phyloP scores from a whole-genome alignment of 2,888 invertebrate species.

The Caradrina kadenii region DNA sequence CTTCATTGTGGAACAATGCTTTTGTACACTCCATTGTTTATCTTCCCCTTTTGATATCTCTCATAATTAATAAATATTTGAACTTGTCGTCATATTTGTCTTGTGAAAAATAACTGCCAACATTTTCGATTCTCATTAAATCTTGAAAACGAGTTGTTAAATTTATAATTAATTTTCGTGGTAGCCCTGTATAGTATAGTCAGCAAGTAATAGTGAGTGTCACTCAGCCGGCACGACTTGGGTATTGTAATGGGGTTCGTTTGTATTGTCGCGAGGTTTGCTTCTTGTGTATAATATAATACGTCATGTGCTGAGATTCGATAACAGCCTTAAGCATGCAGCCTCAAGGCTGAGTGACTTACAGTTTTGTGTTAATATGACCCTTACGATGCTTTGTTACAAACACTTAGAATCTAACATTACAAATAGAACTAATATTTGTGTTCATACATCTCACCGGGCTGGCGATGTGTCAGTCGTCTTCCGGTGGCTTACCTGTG shows the following conservation, averaged over 20 bases:
- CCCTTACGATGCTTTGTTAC: not conserved
- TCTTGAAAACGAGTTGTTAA: too few species aligned
- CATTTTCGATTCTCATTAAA: too few species aligned
- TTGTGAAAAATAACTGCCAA: too few species aligned
- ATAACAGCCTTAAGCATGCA: not conserved
- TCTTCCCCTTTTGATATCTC: not conserved
- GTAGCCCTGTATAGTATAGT: conserved; percentile 16
- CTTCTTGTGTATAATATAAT: conserved; percentile 1
- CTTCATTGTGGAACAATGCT: not conserved
- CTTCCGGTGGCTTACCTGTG: conserved; percentile 29
- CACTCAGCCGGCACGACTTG: conserved; percentile 10
- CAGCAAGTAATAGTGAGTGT: not conserved
- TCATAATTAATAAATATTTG: not conserved
- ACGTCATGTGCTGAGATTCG: conserved; percentile 12
- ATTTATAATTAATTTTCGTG: not conserved
- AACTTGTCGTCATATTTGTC: not conserved
- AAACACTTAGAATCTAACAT: not conserved
- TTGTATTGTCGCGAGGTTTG: conserved; percentile 27
- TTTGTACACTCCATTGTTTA: not conserved
- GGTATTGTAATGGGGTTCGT: conserved; percentile 2
- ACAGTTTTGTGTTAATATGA: not conserved
- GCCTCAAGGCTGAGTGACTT: conserved; percentile 13
- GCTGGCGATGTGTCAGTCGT: not conserved
- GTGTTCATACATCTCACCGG: not conserved
- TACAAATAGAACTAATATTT: not conserved